Evolutionary conservation across 2,113 vertebrate genomes (phyloP).

Genomic region (Taurulus bubalis): DNA sequence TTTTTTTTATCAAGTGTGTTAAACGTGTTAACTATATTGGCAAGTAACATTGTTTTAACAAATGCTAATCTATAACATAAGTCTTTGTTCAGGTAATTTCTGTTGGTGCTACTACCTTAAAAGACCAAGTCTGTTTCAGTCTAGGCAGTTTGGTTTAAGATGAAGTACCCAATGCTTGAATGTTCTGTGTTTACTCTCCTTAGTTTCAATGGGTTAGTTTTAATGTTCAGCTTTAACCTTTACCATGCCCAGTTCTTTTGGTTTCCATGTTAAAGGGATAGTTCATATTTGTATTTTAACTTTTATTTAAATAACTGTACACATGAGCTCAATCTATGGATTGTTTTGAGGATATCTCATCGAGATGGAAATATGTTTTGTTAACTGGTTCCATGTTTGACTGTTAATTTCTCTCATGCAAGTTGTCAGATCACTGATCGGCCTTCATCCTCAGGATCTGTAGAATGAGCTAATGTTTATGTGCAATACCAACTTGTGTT

Average conservation of each 20-base stretch:
- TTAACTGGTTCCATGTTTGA: background rate
- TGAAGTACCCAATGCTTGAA: constrained; percentile 20
- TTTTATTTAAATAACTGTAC: background rate
- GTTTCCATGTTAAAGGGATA: background rate
- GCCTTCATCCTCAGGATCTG: background rate
- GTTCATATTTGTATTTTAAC: background rate
- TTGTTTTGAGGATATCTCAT: background rate
- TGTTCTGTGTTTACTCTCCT: constrained; percentile 40
- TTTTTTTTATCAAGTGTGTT: constrained; percentile 16
- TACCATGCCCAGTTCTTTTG: background rate
- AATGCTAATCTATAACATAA: background rate
- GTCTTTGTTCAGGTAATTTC: constrained; percentile 41
- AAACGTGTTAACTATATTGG: background rate
- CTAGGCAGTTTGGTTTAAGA: constrained; percentile 11
- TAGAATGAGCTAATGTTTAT: background rate
- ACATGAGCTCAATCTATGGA: constrained; percentile 4
- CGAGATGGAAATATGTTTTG: constrained; percentile 1
- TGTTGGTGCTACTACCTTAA: constrained; percentile 29
- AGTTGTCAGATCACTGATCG: background rate
- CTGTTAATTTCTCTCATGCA: background rate
- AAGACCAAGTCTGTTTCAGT: background rate
- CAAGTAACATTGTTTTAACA: constrained; percentile 35
- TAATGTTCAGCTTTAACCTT: constrained; percentile 48
- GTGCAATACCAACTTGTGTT: background rate
- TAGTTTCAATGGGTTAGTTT: constrained; percentile 10